Conservation (phyloP, 2,797 vertebrate species). For the Melanotaenia nigrans region DNA sequence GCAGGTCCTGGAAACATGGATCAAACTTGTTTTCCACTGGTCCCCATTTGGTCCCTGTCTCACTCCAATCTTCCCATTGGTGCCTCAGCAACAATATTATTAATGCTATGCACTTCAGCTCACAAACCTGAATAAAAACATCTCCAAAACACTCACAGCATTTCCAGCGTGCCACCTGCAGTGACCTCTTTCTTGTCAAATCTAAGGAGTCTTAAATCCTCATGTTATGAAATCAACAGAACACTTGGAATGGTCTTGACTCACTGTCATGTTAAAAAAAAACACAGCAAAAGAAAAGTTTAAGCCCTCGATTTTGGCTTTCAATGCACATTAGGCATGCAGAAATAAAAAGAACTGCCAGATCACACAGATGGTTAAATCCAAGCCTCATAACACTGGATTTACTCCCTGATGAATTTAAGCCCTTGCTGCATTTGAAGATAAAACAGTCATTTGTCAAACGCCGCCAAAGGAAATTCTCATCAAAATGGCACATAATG, state of each 20-base stretch:
- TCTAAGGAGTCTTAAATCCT: conserved; percentile 2
- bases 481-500: conserved; percentile 26
- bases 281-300: neutral
- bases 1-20: too few species aligned
- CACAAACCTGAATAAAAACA: too few species aligned
- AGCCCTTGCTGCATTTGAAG: conserved; percentile 50
- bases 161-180: neutral
- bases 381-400: conserved; percentile 55
- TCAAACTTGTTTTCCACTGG: too few species aligned
- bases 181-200: neutral
- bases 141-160: too few species aligned
- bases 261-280: conserved; percentile 5
- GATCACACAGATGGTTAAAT: conserved; percentile 66
- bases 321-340: conserved; percentile 22
- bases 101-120: too few species aligned
- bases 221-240: neutral
- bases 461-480: conserved; percentile 39
- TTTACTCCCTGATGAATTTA: conserved; percentile 51
- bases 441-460: conserved; percentile 58
- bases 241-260: neutral
- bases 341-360: conserved; percentile 46
- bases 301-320: conserved; percentile 47
- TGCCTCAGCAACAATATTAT: too few species aligned
- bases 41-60: too few species aligned
- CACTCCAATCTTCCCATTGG: too few species aligned